These are phyloP conservation scores for Cryptoprocta ferox DNA, from an alignment of 2,797 vertebrate genomes.

Conservation along the genomic window DNA sequence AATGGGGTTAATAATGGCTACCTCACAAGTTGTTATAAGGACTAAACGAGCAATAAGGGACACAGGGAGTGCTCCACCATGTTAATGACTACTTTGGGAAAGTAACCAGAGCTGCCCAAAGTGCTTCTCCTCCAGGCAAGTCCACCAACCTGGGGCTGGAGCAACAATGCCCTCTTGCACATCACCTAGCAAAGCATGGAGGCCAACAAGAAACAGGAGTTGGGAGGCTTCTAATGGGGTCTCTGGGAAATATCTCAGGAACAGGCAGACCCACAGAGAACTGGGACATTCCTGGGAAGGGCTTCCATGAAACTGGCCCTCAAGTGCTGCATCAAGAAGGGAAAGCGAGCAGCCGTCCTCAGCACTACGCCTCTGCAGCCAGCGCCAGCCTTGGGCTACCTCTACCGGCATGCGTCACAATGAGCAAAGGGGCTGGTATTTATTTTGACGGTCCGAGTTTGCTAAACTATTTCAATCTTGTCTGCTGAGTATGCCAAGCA, in stretches of 20 bases:
- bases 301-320: constrained; percentile 22
- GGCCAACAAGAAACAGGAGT: not conserved
- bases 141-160: not conserved
- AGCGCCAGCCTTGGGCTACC: not conserved
- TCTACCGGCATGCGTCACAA: accelerated
- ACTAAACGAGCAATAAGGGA: not conserved
- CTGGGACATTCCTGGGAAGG: not conserved
- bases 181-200: not conserved
- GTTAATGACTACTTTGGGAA: accelerated
- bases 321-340: not conserved
- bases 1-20: not conserved
- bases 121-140: not conserved
- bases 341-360: not conserved
- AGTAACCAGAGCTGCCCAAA: not conserved
- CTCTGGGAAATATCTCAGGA: not conserved
- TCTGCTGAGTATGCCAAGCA: not conserved
- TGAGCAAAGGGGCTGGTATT: not conserved
- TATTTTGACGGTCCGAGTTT: not conserved
- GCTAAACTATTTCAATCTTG: not conserved
- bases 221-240: not conserved
- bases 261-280: not conserved
- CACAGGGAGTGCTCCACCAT: accelerated
- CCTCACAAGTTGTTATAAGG: not conserved
- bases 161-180: not conserved
- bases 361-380: accelerated